These are phyloP conservation scores for Darevskia mixta DNA, from an alignment of 2,797 vertebrate species.

Conservation along the genomic window DNA sequence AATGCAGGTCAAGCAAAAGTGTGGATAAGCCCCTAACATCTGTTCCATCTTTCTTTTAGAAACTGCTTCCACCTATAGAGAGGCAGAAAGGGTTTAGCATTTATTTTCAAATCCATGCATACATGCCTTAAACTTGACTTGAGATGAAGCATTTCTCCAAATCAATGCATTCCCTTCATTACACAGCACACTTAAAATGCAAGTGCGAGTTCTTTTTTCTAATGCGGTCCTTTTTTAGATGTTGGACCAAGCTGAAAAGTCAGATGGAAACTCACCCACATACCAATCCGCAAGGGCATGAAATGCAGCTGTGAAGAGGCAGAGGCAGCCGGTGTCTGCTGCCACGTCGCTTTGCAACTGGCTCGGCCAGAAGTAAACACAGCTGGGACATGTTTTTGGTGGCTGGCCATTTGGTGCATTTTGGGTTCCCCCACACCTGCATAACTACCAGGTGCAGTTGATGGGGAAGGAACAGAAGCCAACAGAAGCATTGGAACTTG, in stretches of 20 bases:
- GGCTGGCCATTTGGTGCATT: too few species aligned
- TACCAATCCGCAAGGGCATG: neutral
- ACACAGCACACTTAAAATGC: neutral
- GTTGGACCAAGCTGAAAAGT: neutral
- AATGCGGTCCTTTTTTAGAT: neutral
- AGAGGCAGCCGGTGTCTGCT: too few species aligned
- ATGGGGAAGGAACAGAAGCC: too few species aligned
- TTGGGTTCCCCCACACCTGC: too few species aligned
- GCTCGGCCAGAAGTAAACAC: too few species aligned
- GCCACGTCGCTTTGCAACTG: too few species aligned
- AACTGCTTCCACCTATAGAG: neutral
- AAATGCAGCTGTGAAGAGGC: neutral
- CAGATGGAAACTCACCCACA: conserved; percentile 7
- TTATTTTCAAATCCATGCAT: neutral
- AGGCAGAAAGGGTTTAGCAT: neutral
- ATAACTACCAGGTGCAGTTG: too few species aligned
- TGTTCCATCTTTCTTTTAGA: neutral
- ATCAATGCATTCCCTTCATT: neutral
- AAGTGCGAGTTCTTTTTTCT: neutral
- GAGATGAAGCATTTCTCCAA: neutral
- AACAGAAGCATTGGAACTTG: too few species aligned
- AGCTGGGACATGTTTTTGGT: too few species aligned
- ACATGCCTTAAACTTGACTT: neutral
- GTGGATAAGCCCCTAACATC: neutral
- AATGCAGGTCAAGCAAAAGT: too few species aligned